Conservation (phyloP, 30 jellyfish, hydroid and myxozoan species). For the Turritopsis rubra region DNA sequence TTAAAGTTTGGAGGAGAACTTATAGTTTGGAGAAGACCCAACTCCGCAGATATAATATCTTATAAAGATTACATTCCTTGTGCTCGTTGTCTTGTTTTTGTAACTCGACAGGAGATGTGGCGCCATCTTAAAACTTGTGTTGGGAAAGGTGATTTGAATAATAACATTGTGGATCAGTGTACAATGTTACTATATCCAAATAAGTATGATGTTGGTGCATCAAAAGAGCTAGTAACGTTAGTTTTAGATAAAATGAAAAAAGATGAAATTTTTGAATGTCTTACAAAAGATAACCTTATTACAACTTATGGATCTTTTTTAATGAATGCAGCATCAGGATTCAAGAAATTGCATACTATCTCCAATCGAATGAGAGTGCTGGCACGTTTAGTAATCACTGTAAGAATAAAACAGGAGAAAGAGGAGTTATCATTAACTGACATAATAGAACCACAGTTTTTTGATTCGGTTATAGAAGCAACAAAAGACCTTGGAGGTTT, state of each 20-base stretch:
- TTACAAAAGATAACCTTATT: slow-evolving; percentile 25
- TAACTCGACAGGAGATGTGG: slow-evolving; percentile 48
- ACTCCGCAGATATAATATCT: background rate
- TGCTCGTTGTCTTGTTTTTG: slow-evolving; percentile 36
- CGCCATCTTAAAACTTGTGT: slow-evolving; percentile 35
- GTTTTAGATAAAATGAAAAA: slow-evolving; percentile 27
- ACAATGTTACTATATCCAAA: background rate
- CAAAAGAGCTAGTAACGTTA: slow-evolving; percentile 3
- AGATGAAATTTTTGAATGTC: slow-evolving; percentile 24
- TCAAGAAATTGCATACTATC: background rate
- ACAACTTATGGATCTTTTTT: slow-evolving; percentile 5
- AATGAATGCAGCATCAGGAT: background rate
- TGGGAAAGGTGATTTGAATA: background rate
- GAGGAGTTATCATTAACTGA: background rate
- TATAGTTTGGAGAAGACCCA: slow-evolving; percentile 34
- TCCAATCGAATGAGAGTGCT: slow-evolving; percentile 33
- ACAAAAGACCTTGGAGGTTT: slow-evolving; percentile 28
- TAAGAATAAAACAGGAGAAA: slow-evolving; percentile 6
- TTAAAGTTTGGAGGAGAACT: slow-evolving; percentile 39
- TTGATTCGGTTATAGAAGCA: slow-evolving; percentile 24
- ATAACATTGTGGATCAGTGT: background rate
- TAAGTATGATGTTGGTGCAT: background rate
- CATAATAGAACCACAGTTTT: background rate
- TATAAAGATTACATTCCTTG: slow-evolving; percentile 33
- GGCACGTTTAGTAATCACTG: slow-evolving; percentile 25